Evolutionary conservation across 2,113 vertebrate genomes (phyloP), one percentile per base, ranked within the genome.

Genomic region (Labeo rohita): DNA sequence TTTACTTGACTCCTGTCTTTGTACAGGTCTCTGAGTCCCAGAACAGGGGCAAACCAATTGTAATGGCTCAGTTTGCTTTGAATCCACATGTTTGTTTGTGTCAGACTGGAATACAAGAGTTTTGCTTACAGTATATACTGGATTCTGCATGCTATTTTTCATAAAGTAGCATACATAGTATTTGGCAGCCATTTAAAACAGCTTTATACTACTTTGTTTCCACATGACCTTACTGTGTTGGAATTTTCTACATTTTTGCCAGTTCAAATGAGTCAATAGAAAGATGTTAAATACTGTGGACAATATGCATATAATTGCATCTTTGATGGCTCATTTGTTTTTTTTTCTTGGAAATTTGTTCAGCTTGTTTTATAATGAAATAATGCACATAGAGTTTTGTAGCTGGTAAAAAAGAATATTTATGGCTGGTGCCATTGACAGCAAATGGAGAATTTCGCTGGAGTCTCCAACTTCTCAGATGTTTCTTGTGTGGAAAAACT

Each of bases 1-100:
- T 92, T 90, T 89, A 92, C 90, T 88, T 91, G 90, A 93, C 88
- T 92, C 85, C 52, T 89, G 88, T 86, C 45, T 75, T 50, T 75
- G 47, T 90, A n/a, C 50, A 84, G 79, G 88, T 91, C 86, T 88
- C 76, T 52, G 70, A 79, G 52, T 80, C 36, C 6, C 47, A 18
- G 59, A 52, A 45, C 63, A 77, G 13, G 65, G 75, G 66, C 45
- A 12, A 59, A 59, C n/a, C 72, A 5, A 49, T 75, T 74, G 54
- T 45, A 59, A 84, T 34, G 21, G 13, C 70, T 74, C 11, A 10
- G 52, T 28, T 61, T 74, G 82, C 70, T 47, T 74, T 63, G 56
- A 47, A 47, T 47, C 43, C n/a, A 63, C 21, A 15, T 9, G 21
- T 47, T 5, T 76, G 1, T 63, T 8, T 56, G 12, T 47, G 21